Base-by-base conservation (phyloP, 30 jellyfish, hydroid and myxozoan species). In the Chrysaora quinquecirrha region DNA sequence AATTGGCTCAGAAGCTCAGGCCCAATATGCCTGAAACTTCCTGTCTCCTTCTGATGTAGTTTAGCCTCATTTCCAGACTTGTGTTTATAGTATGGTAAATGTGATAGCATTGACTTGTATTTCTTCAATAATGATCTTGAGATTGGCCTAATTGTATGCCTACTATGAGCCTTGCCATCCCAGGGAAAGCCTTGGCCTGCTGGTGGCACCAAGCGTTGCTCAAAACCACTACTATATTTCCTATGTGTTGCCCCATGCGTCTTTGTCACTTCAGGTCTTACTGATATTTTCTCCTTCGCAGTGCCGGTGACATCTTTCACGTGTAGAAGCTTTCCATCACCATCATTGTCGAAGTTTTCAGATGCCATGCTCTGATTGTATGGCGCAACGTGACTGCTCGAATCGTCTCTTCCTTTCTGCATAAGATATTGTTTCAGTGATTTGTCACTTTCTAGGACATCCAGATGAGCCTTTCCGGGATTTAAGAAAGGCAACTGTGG, bases 391-490 rank as follows among this genome's bases (percentile, higher is more conserved):
- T n/a, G n/a, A n/a, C n/a, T n/a, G n/a, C n/a, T n/a, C n/a, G n/a
- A n/a, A 1, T 30, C 24, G 35, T 82, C 69, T 68, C 16, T 32
- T 25, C 92, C 92, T 31, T 69, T 82, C 80, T 82, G 50, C 62
- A 70, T 65, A 62, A 75, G 56, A 48, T 73, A 85, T 49, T 75
- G 95, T 34, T 85, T 74, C 23, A 85, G 75, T 30, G 82, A 56
- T n/a, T 71, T 75, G 34, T 75, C 87, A 28, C 71, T 74, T 24
- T 71, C 95, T 2, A 75, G 64, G n/a, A 85, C 95, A 30, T 85
- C 95, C 30, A 58, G 71, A 62, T 85, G 95, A 14, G 87, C 95
- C 14, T 60, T 85, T 25, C 95, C 95, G 4, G 95, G 95, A 22
- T 85, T 85, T 47, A 75, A 43, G 61, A 85, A 75, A 23, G 95